phyloP scores from a whole-genome alignment of 2,113 vertebrate species.

The Hippocampus guttulatus region DNA sequence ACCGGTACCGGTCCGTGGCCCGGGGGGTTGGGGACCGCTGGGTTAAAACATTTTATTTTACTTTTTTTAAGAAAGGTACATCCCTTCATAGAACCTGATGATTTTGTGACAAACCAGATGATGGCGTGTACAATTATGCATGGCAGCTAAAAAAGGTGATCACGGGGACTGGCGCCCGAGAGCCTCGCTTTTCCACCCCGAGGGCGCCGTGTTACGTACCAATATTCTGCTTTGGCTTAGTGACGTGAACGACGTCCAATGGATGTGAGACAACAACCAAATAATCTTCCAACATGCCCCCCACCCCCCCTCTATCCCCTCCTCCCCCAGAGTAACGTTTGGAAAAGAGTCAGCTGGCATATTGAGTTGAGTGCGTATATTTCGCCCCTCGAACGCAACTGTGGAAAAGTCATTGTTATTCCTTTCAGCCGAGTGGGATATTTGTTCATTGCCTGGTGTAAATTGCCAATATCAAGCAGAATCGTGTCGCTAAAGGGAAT shows the following conservation, averaged over 20 bases:
- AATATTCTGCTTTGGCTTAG: neutral
- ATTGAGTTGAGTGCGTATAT: neutral
- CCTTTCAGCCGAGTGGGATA: neutral
- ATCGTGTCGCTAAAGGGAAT: neutral
- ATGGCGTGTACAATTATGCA: neutral
- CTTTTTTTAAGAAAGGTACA: no score
- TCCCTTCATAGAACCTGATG: conserved; percentile 2
- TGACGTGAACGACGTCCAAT: neutral
- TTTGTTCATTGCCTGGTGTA: neutral
- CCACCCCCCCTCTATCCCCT: no score
- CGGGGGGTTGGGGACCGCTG: no score
- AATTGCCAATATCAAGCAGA: neutral
- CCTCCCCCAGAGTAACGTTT: neutral
- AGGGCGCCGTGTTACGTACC: neutral
- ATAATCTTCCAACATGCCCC: neutral
- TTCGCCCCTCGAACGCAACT: neutral
- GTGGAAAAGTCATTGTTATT: neutral
- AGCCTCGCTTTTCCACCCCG: neutral
- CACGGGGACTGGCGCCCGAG: neutral
- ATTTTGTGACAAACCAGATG: neutral
- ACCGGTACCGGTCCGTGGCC: no score
- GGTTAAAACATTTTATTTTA: no score
- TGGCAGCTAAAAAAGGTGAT: neutral
- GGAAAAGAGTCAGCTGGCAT: neutral
- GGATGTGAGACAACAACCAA: neutral